A percentile compares a stretch with the other conserved stretches of the same genome.
phyloP scores from a whole-genome alignment of 2,888 invertebrate species.

The Adela reaumurella region DNA sequence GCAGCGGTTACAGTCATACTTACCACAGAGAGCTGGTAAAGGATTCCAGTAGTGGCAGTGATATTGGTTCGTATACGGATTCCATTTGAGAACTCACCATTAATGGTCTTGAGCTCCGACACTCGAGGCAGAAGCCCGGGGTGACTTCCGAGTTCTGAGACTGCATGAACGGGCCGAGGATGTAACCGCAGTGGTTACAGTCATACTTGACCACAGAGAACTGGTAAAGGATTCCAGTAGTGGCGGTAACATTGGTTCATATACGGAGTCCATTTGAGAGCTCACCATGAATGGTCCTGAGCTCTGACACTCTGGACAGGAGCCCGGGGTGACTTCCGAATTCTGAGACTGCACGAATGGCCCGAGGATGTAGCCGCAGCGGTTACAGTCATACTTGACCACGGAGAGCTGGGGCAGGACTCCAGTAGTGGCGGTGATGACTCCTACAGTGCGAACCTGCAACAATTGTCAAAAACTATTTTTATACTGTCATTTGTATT shows the following conservation, averaged over 20 bases:
- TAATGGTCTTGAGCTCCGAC: conserved; percentile 94
- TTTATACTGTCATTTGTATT: no score
- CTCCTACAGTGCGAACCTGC: conserved; percentile 81
- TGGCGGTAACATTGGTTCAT: no score
- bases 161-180: conserved; percentile 97
- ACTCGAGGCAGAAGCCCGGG: conserved; percentile 96
- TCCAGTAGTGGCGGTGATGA: conserved; percentile 93
- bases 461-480: no score
- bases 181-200: conserved; percentile 91
- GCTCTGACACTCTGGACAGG: conserved; percentile 98
- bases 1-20: conserved; percentile 96
- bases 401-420: conserved; percentile 93
- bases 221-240: conserved; percentile 94
- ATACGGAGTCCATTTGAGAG: no score
- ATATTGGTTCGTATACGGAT: no score
- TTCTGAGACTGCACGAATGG: conserved; percentile 94
- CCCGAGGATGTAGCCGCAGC: conserved; percentile 92
- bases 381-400: conserved; percentile 95
- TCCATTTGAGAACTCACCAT: no score
- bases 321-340: conserved; percentile 91
- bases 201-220: conserved; percentile 94
- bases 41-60: conserved; percentile 89
- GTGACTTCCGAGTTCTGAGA: conserved; percentile 89
- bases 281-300: conserved; percentile 86
- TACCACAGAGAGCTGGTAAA: conserved; percentile 95